Percentiles rank a stretch among this genome's conserved stretches.
Conservation (phyloP, 2,113 vertebrate species). For the Hirundichthys speculiger region DNA sequence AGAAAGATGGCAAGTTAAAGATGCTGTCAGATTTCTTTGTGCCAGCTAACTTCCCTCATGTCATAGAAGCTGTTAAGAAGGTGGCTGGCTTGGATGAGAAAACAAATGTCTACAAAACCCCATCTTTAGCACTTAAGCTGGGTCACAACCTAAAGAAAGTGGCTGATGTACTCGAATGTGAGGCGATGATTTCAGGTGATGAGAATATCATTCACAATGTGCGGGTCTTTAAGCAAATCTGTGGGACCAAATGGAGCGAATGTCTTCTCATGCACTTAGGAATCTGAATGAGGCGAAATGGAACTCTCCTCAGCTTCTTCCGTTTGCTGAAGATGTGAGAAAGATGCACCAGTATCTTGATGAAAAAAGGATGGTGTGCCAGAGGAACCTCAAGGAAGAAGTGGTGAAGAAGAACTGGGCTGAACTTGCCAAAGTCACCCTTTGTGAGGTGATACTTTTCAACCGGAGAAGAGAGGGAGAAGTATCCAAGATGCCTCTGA, state of each 20-base stretch:
- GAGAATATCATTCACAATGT: constrained; percentile 6
- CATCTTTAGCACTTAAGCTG: too few species aligned
- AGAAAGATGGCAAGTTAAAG: too few species aligned
- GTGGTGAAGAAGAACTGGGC: neutral
- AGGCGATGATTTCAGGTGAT: constrained; percentile 26
- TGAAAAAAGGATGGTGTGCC: neutral
- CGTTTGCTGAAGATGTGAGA: constrained; percentile 25
- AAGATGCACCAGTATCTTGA: constrained; percentile 12
- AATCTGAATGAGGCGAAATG: constrained; percentile 18
- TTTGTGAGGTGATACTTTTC: too few species aligned
- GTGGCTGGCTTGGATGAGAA: too few species aligned
- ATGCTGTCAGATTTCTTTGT: too few species aligned
- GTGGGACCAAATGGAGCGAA: constrained; percentile 25
- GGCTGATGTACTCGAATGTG: constrained; percentile 12
- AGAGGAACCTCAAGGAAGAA: constrained; percentile 1
- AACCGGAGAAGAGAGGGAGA: too few species aligned
- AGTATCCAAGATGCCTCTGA: too few species aligned
- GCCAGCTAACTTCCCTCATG: too few species aligned
- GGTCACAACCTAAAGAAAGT: too few species aligned
- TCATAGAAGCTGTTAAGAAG: too few species aligned
- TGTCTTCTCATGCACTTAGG: constrained; percentile 23
- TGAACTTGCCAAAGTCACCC: too few species aligned
- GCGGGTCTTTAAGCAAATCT: constrained; percentile 4
- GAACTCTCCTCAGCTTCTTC: constrained; percentile 12
- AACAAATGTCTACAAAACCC: too few species aligned